These are phyloP conservation scores for Acanthosepion esculentum DNA, from an alignment of 2,888 invertebrate genomes.

Conservation along the genomic window DNA sequence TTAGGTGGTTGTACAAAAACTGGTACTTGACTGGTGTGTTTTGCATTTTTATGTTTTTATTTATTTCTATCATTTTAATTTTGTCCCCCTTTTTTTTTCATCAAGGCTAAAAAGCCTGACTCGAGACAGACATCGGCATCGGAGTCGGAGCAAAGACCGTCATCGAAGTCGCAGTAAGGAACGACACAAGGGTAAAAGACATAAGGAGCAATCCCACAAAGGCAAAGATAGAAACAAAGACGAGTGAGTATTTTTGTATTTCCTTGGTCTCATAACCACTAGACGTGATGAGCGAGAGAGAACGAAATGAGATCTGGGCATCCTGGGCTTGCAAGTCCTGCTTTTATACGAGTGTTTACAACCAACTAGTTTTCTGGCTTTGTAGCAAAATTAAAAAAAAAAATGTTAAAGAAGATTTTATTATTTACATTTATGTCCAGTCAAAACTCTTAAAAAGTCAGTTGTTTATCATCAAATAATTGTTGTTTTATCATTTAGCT, in stretches of 20 bases:
- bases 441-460: no score
- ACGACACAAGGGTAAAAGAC: slow-evolving; percentile 56
- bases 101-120: not conserved
- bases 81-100: not conserved
- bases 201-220: slow-evolving; percentile 49
- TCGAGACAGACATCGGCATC: not conserved
- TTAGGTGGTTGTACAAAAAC: no score
- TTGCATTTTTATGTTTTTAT: not conserved
- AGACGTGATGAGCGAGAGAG: slow-evolving; percentile 53
- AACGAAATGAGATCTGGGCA: slow-evolving; percentile 44
- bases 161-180: slow-evolving; percentile 58
- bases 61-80: not conserved
- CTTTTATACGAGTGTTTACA: not conserved
- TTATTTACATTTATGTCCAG: no score
- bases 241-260: slow-evolving; percentile 24
- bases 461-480: no score
- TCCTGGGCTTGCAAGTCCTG: not conserved
- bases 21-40: no score
- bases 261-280: not conserved
- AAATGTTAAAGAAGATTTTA: no score
- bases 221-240: slow-evolving; percentile 45
- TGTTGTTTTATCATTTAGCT: no score
- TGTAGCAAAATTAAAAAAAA: no score
- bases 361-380: not conserved
- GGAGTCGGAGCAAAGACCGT: slow-evolving; percentile 52